A percentile compares a stretch with the other conserved stretches of the same genome.
These are phyloP conservation scores for Cynoglossus semilaevis DNA, from an alignment of 2,113 vertebrate species.

Conservation along the genomic window DNA sequence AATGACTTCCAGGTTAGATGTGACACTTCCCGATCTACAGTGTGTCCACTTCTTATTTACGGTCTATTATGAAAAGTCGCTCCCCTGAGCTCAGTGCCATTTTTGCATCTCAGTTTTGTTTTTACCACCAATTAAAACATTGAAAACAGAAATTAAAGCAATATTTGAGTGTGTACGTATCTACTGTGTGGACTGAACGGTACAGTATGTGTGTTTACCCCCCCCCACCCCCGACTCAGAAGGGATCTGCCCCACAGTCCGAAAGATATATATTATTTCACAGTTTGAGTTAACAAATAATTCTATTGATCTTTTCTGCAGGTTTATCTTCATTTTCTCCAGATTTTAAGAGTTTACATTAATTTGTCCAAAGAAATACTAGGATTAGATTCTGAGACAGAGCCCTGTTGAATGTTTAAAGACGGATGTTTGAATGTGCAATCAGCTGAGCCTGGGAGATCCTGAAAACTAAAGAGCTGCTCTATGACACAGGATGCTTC, in stretches of 20 bases:
- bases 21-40: too few relatives aligned
- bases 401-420: background rate
- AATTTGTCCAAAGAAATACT: slow-evolving; percentile 46
- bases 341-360: background rate
- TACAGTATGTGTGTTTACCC: slow-evolving; percentile 22
- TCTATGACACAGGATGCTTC: slow-evolving; percentile 16
- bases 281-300: background rate
- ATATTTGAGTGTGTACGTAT: slow-evolving; percentile 8
- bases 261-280: too few relatives aligned
- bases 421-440: slow-evolving; percentile 38
- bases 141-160: slow-evolving; percentile 38
- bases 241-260: background rate
- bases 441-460: slow-evolving; percentile 29
- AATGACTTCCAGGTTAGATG: too few relatives aligned
- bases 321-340: too few relatives aligned
- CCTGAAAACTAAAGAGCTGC: slow-evolving; percentile 10
- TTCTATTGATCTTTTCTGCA: too few relatives aligned
- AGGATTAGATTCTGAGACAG: background rate
- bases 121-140: background rate
- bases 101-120: slow-evolving; percentile 21
- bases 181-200: slow-evolving; percentile 7
- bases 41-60: too few relatives aligned
- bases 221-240: slow-evolving; percentile 19
- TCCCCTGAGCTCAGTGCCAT: slow-evolving; percentile 31
- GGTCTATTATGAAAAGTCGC: too few relatives aligned